Conservation (phyloP, 2,888 invertebrate species). For the Cheilosia variabilis region DNA sequence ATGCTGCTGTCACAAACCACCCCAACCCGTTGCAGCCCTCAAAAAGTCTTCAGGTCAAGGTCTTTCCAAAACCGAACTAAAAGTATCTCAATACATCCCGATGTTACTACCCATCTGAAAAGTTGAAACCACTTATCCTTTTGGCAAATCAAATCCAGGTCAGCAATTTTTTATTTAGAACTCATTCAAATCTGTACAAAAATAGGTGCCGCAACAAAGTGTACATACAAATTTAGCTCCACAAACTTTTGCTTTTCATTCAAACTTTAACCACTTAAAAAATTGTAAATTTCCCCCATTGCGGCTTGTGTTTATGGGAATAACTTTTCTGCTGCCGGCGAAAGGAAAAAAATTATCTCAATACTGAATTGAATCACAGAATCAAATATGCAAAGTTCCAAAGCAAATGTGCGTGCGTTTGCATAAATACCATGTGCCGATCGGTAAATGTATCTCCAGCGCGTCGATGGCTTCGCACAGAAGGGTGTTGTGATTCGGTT, state of each 20-base stretch:
- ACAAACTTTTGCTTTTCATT: slow-evolving; percentile 13
- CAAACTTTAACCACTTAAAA: slow-evolving; percentile 18
- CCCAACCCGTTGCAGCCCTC: too few relatives aligned
- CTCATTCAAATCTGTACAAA: slow-evolving; percentile 8
- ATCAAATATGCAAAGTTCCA: slow-evolving; percentile 51
- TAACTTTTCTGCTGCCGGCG: background rate
- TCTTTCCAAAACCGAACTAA: too few relatives aligned
- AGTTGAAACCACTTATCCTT: background rate
- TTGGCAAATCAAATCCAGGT: slow-evolving; percentile 23
- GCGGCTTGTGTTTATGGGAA: background rate
- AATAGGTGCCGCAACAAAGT: slow-evolving; percentile 5
- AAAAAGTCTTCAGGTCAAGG: too few relatives aligned
- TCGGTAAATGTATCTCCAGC: slow-evolving; percentile 11
- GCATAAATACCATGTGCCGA: slow-evolving; percentile 27
- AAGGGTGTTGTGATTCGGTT: slow-evolving; percentile 37
- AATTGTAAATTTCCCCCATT: background rate
- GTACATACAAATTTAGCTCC: background rate
- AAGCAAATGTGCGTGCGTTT: slow-evolving; percentile 43
- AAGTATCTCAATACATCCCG: too few relatives aligned
- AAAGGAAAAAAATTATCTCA: background rate
- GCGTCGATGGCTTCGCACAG: background rate
- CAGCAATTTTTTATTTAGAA: slow-evolving; percentile 26
- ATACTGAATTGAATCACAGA: background rate
- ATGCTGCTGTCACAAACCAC: too few relatives aligned
- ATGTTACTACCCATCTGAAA: too few relatives aligned